A percentile compares a stretch with the other conserved stretches of the same genome.
phyloP scores from a whole-genome alignment of 2,113 vertebrate genomes.

The Crotalus viridis region DNA sequence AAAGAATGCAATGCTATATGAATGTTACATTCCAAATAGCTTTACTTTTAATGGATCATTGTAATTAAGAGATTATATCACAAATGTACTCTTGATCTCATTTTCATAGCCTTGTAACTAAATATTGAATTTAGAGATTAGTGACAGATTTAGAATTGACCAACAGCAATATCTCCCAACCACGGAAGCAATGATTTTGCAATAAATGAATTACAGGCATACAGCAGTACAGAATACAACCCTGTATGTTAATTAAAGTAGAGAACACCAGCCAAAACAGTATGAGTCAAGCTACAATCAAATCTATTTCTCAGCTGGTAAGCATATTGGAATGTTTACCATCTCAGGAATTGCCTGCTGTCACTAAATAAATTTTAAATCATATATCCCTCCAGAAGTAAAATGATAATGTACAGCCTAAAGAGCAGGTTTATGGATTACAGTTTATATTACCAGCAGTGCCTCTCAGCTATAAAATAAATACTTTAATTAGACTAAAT shows the following conservation, averaged over 20 bases:
- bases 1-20: neutral
- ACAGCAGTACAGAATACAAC: constrained; percentile 28
- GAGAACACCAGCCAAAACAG: constrained; percentile 32
- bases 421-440: neutral
- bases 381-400: neutral
- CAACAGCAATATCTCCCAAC: neutral
- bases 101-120: neutral
- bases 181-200: constrained; percentile 29
- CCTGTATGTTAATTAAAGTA: constrained; percentile 36
- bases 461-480: constrained; percentile 19
- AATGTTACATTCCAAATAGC: neutral
- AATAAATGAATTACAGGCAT: constrained; percentile 13
- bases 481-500: constrained; percentile 36
- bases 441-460: neutral
- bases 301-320: constrained; percentile 39
- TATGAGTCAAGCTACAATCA: constrained; percentile 26
- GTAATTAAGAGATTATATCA: neutral
- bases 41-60: neutral
- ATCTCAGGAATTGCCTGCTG: constrained; percentile 27
- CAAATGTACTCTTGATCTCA: neutral
- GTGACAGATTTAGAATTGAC: constrained; percentile 11
- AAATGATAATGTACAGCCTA: constrained; percentile 8
- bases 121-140: neutral
- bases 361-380: constrained; percentile 35
- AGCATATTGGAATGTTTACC: neutral